These are phyloP conservation scores for Malurus splendens DNA, from an alignment of 2,797 vertebrate genomes.

Conservation along the genomic window DNA sequence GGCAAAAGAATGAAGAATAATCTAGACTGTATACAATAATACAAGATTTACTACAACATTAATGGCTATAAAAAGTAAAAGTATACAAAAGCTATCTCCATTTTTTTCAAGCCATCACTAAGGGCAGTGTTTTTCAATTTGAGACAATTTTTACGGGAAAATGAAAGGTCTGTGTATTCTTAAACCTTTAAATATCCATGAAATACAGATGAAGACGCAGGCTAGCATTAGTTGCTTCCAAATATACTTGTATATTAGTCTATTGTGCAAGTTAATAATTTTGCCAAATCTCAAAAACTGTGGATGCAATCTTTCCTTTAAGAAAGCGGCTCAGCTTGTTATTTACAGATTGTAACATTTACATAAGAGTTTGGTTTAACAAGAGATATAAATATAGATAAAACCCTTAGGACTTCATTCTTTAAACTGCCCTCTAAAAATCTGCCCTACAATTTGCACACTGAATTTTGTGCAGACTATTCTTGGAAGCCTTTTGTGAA, in stretches of 20 bases:
- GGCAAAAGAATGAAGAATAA: constrained; percentile 78
- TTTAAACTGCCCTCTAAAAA: constrained; percentile 79
- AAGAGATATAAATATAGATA: constrained; percentile 80
- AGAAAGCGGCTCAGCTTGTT: constrained; percentile 70
- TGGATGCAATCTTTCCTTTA: constrained; percentile 71
- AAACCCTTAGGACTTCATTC: constrained; percentile 77
- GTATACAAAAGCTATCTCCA: constrained; percentile 63
- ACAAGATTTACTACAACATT: constrained; percentile 70
- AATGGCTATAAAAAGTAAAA: constrained; percentile 67
- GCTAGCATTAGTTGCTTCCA: constrained; percentile 60
- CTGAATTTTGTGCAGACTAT: constrained; percentile 77
- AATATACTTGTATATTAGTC: constrained; percentile 68
- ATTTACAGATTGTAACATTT: constrained; percentile 79
- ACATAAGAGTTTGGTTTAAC: constrained; percentile 78
- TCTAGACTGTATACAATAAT: constrained; percentile 67
- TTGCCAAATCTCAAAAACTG: constrained; percentile 73
- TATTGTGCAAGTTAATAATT: constrained; percentile 74
- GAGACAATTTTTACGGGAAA: constrained; percentile 57
- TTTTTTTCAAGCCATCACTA: constrained; percentile 54
- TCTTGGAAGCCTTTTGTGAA: constrained; percentile 79
- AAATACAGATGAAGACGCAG: constrained; percentile 58
- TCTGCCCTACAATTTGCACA: constrained; percentile 78
- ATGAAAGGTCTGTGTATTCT: constrained; percentile 64
- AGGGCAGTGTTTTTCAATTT: constrained; percentile 66
- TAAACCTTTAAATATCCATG: constrained; percentile 64